Base-by-base conservation (phyloP, 2,888 invertebrate genomes). In the Ophioninae sp. region DNA sequence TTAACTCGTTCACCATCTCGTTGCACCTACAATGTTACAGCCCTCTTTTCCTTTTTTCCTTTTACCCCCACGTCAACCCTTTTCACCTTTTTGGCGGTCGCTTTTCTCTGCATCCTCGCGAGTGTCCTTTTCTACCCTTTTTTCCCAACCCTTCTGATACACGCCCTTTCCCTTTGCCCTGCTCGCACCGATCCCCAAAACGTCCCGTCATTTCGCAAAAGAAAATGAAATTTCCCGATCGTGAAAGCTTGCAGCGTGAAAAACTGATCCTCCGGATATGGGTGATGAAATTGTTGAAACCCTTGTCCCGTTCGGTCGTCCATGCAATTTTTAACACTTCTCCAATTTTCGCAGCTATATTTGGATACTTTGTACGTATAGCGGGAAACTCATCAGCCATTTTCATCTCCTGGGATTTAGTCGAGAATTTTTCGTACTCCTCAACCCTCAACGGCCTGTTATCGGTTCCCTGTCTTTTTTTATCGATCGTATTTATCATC, bases 1-100 rank as follows among this genome's bases (percentile, higher is more conserved):
- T 79, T 79, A 81, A 84, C 81, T 81, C 79, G 79, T 79, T 72
- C 75, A 70, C 72, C 70, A 75, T 17, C 50, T 50, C 61, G 77
- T 64, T 70, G 70, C 76, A 72, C 41, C 50, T 6, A 50, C 20
- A n/a, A 83, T 74, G 67, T 75, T 75, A 37, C 50, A 41, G 17
- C 70, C 44, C 75, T 72, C 44, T 81, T 65, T 68, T 20, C 5
- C 50, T 20, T 68, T 21, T 23, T 44, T 64, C 30, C 2, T 37
- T 13, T 37, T n/a, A 64, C 13, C 64, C 37, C 50, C 50, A 50
- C 17, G 17, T 50, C 50, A 17, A 17, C 50, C 50, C 17, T 50
- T 50, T 50, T 50, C 50, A 50, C 39, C 23, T 41, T 50, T 37
- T 7, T 7, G 8, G 30, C 21, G n/a, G 30, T 13, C 21, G 56